Evolutionary conservation across 2,113 vertebrate species (phyloP).

Genomic region (Scomber scombrus): DNA sequence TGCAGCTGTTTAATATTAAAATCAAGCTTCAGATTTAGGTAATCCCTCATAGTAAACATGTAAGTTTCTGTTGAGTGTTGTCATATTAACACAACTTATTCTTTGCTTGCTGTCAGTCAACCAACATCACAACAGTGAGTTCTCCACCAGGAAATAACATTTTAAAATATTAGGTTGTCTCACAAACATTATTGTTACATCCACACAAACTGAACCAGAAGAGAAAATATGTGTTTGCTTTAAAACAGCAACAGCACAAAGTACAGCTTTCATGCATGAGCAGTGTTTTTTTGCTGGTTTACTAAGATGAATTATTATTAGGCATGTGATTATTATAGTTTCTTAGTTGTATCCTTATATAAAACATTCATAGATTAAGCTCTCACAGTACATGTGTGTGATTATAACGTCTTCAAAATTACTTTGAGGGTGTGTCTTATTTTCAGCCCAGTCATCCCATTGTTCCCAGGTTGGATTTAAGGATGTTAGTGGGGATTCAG

Average conservation of each 20-base stretch:
- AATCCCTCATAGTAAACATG: slow-evolving; percentile 52
- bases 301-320: not conserved
- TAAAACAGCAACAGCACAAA: too few species aligned
- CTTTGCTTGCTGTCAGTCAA: slow-evolving; percentile 52
- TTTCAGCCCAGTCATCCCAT: not conserved
- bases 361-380: not conserved
- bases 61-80: slow-evolving; percentile 44
- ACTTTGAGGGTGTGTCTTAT: not conserved
- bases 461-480: too few species aligned
- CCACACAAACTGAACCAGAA: too few species aligned
- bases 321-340: not conserved
- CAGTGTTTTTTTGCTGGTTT: not conserved
- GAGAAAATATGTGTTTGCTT: too few species aligned
- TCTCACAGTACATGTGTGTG: too few species aligned
- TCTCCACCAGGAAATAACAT: slow-evolving; percentile 41
- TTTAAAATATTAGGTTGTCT: too few species aligned
- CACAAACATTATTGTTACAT: too few species aligned
- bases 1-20: slow-evolving; percentile 72
- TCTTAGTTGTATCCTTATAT: not conserved
- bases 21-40: slow-evolving; percentile 44
- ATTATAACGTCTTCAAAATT: not conserved
- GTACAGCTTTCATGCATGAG: too few species aligned
- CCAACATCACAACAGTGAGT: slow-evolving; percentile 24
- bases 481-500: too few species aligned
- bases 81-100: slow-evolving; percentile 33